Evolutionary conservation across 2,797 vertebrate species (phyloP), one percentile per base, ranked within the genome.

Genomic region (Pangasius djambal): DNA sequence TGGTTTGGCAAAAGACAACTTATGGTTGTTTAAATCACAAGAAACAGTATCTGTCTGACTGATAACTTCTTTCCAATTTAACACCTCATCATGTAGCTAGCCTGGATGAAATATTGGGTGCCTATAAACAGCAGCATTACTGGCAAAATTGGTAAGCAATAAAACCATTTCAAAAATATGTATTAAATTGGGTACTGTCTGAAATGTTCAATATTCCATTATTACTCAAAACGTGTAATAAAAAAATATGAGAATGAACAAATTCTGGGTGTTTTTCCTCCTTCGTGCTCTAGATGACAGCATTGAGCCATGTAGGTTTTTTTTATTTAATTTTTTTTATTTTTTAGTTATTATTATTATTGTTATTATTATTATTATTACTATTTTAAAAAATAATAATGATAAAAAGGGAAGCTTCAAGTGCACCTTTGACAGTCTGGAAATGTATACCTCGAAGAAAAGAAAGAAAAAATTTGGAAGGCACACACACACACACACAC

Each of bases 111-210:
- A 86, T 50, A 72, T 77, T 16, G 28, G 67, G 59, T 77, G 85
- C 69, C 85, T 67, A 75, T 63, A 48, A 89, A 87, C 34, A 83
- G 79, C 86, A 50, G 59, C 86, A 78, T 89, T 89, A 78, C 57
- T 28, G 88, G 50, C 28, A 59, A 82, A 75, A 84, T 78, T 83
- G n/a, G 74, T 57, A 74, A 89, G 89, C 89, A 89, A 89, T 89
- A 89, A 89, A 84, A 55, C 12, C 44, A 88, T 78, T 61, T 88
- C 18, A 72, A 81, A 83, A 86, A 7, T 25, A 59, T 85, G 61
- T 89, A 81, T 81, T 34, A 20, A 74, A 86, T 86, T 89, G 84
- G 48, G 65, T 79, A 79, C 63, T 82, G 44, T 89, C 55, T 86
- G 85, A 86, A 86, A 31, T 89, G 67, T 89, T 89, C n/a, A 63